Evolutionary conservation across 92 coral and sea anemone species (phyloP).

Genomic region (Palythoa heliodiscus): DNA sequence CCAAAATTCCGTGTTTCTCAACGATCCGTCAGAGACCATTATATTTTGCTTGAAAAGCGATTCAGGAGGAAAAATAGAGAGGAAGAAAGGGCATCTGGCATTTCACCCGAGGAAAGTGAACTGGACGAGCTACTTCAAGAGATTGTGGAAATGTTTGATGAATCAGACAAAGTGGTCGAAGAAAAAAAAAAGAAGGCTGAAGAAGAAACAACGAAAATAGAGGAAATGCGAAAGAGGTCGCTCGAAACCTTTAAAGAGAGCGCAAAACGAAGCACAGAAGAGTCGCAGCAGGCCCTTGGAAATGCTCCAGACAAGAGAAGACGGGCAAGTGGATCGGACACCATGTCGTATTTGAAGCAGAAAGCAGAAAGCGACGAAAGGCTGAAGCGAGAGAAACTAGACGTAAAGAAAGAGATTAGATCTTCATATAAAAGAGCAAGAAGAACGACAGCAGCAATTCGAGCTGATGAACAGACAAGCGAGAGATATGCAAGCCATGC

Average conservation of each 20-base stretch:
- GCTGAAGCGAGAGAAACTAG: not conserved
- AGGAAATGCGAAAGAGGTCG: slow-evolving; percentile 20
- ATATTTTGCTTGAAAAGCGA: slow-evolving; percentile 10
- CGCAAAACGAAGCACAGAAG: not conserved
- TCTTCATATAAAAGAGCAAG: not conserved
- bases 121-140: slow-evolving; percentile 10
- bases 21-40: slow-evolving; percentile 46
- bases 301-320: not conserved
- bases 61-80: not conserved
- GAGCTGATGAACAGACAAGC: slow-evolving; percentile 7
- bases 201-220: slow-evolving; percentile 5
- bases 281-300: slow-evolving; percentile 11
- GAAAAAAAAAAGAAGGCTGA: not conserved
- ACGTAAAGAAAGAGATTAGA: not conserved
- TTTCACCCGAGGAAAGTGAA: slow-evolving; percentile 23
- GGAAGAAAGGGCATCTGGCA: slow-evolving; percentile 24
- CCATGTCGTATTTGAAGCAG: not conserved
- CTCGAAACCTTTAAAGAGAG: slow-evolving; percentile 12
- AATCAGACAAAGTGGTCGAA: slow-evolving; percentile 9
- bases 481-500: not conserved
- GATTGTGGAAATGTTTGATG: slow-evolving; percentile 2
- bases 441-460: slow-evolving; percentile 7
- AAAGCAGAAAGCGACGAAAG: not conserved
- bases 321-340: slow-evolving; percentile 18
- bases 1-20: slow-evolving; percentile 32